These are phyloP conservation scores for Phrynocephalus guinanensis DNA, from an alignment of 2,797 vertebrate species.

Conservation along the genomic window DNA sequence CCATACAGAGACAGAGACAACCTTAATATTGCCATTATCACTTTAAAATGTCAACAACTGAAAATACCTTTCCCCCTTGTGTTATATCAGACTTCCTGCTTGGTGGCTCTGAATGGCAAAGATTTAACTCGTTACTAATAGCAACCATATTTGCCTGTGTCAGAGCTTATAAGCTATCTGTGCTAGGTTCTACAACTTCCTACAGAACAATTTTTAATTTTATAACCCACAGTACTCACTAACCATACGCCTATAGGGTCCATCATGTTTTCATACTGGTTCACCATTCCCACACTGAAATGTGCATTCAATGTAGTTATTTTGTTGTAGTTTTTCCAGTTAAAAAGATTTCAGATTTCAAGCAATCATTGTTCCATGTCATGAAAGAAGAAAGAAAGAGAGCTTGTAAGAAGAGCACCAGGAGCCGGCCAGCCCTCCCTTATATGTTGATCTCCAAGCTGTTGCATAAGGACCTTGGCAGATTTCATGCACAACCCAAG, in stretches of 20 bases:
- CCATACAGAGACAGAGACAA: slow-evolving; percentile 8
- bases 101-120: slow-evolving; percentile 20
- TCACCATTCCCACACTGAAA: slow-evolving; percentile 9
- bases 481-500: not conserved
- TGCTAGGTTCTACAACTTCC: slow-evolving; percentile 16
- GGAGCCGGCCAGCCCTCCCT: not conserved
- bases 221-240: slow-evolving; percentile 15
- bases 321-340: not conserved
- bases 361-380: not conserved
- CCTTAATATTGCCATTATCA: slow-evolving; percentile 25
- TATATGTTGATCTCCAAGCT: not conserved
- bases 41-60: slow-evolving; percentile 26
- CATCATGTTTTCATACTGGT: slow-evolving; percentile 23
- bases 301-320: not conserved
- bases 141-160: slow-evolving; percentile 37
- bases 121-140: slow-evolving; percentile 45
- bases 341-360: not conserved
- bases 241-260: slow-evolving; percentile 20
- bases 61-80: slow-evolving; percentile 23
- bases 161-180: not conserved
- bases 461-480: not conserved
- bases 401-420: not conserved
- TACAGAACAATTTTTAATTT: slow-evolving; percentile 27
- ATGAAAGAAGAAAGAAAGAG: slow-evolving; percentile 8
- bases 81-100: slow-evolving; percentile 25